Conservation (phyloP, 2,888 invertebrate genomes). For the Bembecia ichneumoniformis region DNA sequence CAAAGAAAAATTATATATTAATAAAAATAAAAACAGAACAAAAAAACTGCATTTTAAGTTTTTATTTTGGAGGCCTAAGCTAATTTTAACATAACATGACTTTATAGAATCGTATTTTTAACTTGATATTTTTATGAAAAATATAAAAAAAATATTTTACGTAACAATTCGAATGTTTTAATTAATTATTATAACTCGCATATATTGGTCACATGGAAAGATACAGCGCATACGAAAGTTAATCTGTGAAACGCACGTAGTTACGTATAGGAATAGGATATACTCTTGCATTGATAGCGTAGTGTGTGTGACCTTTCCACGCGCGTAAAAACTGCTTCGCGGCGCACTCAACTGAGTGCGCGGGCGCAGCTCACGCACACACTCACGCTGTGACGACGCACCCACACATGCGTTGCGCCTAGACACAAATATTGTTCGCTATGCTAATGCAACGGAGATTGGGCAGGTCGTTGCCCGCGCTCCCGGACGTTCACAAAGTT, state of each 20-base stretch:
- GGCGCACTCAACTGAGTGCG: slow-evolving; percentile 24
- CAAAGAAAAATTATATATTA: too few relatives aligned
- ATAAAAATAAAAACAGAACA: too few relatives aligned
- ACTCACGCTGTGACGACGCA: slow-evolving; percentile 2
- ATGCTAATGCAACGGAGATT: slow-evolving; percentile 73
- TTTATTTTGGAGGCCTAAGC: too few relatives aligned
- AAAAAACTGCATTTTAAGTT: too few relatives aligned
- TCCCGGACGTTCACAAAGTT: slow-evolving; percentile 59
- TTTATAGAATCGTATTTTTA: too few relatives aligned
- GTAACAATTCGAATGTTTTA: too few relatives aligned
- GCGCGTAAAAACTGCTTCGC: slow-evolving; percentile 12
- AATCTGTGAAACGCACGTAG: slow-evolving; percentile 19
- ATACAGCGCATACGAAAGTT: slow-evolving; percentile 18
- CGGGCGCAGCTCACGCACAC: slow-evolving; percentile 21
- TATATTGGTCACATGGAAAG: slow-evolving; percentile 6
- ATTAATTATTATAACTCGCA: too few relatives aligned
- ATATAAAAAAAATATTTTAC: too few relatives aligned
- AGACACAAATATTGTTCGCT: slow-evolving; percentile 68
- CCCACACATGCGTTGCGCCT: slow-evolving; percentile 7
- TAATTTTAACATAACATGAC: too few relatives aligned
- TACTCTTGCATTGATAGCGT: slow-evolving; percentile 2
- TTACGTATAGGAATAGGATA: slow-evolving; percentile 15
- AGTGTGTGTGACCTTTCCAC: slow-evolving; percentile 13
- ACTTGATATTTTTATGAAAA: too few relatives aligned
- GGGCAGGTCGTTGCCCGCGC: slow-evolving; percentile 71